Evolutionary conservation across 1,140 invertebrate species (phyloP).

Genomic region (Cyrtorhinus lividipennis): DNA sequence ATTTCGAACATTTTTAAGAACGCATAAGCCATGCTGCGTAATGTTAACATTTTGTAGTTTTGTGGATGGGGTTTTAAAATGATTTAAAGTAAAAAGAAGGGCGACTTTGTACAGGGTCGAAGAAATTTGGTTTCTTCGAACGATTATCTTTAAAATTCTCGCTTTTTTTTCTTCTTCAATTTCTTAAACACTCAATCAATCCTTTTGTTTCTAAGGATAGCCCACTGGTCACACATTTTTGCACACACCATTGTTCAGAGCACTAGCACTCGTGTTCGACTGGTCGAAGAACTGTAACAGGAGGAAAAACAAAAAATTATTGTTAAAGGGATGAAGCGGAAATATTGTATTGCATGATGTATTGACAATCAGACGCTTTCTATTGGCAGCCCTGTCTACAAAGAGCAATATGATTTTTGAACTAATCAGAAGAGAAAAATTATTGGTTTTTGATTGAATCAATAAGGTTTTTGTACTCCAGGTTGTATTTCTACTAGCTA

Average conservation of each 20-base stretch:
- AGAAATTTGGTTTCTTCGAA: not conserved
- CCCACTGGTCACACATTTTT: conserved; percentile 20
- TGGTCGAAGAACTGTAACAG: conserved; percentile 18
- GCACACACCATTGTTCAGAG: conserved; percentile 20
- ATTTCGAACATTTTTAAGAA: too few species aligned
- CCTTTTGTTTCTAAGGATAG: conserved; percentile 1
- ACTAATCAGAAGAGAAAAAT: too few species aligned
- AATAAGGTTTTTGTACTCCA: too few species aligned
- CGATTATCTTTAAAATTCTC: not conserved
- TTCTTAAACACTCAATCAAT: not conserved
- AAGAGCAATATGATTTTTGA: too few species aligned
- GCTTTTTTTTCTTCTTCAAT: not conserved
- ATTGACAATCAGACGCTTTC: too few species aligned
- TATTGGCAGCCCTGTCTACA: too few species aligned
- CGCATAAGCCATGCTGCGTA: too few species aligned
- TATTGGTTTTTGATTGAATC: too few species aligned
- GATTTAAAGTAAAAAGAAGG: not conserved
- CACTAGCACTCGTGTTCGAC: conserved; percentile 18
- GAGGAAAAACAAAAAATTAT: conserved; percentile 1
- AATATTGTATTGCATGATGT: too few species aligned
- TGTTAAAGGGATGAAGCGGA: not conserved
- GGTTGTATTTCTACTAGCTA: too few species aligned
- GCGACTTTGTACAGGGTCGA: not conserved
- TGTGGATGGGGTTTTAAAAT: not conserved
- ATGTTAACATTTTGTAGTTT: too few species aligned